Evolutionary conservation across 2,113 vertebrate species (phyloP), one percentile per base, ranked within the genome.

Genomic region (Cinclus mexicanus): DNA sequence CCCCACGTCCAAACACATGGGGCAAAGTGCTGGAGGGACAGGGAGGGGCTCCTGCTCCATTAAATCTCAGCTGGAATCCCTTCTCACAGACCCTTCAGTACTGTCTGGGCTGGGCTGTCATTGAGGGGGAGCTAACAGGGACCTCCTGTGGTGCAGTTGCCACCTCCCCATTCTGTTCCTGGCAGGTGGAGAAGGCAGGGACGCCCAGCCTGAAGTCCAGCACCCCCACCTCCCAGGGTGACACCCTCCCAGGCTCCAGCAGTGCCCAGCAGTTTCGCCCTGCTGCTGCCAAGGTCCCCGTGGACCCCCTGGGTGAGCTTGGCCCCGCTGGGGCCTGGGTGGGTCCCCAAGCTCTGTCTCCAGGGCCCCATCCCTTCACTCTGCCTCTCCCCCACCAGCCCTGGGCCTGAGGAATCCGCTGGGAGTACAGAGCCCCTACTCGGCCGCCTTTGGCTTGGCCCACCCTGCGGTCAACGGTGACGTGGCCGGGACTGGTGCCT

Each of bases 131-230:
- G 28, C 24, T 31, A 41, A 18, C 14, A 25, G 64, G 13, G 50
- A 46, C 26, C 5, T 19, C 22, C 44, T 1, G 3, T 19, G 42
- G 8, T 3, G 3, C 1, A 3, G 33, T 26, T 63, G 8, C 42
- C 61, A 14, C 29, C 15, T 69, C 49, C 28, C 12, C 0, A 0
- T 29, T 77, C 29, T 90, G 4, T 92, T 35, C 31, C 69, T 47
- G n/a, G 37, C 95, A 99, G 98, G 98, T 98, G 90, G 99, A 99
- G 96, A 99, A 99, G 91, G 98, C 98, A n/a, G 98, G 98, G 33
- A 99, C 99, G 0, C 99, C 99, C 29, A 98, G 98, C 65, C 97
- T 99, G 94, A 99, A 99, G 91, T 98, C 99, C 56, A 98, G 98
- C 76, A 99, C 99, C 2, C 98, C 99, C 3, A 98, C 98, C 41